phyloP scores from a whole-genome alignment of 2,113 vertebrate genomes.

The Seriola rivoliana region DNA sequence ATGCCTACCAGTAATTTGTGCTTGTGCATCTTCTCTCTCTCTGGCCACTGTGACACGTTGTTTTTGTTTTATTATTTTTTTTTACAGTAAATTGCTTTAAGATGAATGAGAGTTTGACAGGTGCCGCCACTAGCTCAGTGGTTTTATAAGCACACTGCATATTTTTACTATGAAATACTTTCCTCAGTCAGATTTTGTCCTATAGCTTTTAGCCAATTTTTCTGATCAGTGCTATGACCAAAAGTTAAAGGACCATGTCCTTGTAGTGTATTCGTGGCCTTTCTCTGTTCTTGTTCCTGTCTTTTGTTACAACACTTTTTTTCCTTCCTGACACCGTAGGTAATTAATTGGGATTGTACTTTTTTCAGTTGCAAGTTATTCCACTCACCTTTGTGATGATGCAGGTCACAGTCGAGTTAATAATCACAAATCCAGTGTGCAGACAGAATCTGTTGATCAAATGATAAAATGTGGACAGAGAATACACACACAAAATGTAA shows the following conservation, averaged over 20 bases:
- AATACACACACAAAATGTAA: neutral
- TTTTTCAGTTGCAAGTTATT: constrained; percentile 10
- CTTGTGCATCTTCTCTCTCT: neutral
- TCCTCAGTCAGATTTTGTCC: neutral
- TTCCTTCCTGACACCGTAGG: neutral
- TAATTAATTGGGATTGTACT: constrained; percentile 4
- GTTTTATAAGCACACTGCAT: neutral
- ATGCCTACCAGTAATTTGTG: neutral
- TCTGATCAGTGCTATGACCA: neutral
- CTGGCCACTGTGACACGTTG: neutral
- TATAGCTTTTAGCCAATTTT: neutral
- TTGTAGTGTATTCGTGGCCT: neutral
- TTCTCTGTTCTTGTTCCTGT: neutral
- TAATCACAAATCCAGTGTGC: neutral
- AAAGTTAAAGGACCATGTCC: neutral
- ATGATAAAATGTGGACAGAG: neutral
- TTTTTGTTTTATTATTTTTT: neutral
- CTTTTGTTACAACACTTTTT: neutral
- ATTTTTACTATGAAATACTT: neutral
- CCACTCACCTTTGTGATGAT: neutral
- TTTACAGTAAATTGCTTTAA: neutral
- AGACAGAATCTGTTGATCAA: neutral
- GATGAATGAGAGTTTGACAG: constrained; percentile 2
- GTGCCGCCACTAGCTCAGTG: neutral
- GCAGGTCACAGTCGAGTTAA: constrained; percentile 31